Conservation (phyloP, 2,888 invertebrate genomes). For the Dasysyrphus tricinctus region DNA sequence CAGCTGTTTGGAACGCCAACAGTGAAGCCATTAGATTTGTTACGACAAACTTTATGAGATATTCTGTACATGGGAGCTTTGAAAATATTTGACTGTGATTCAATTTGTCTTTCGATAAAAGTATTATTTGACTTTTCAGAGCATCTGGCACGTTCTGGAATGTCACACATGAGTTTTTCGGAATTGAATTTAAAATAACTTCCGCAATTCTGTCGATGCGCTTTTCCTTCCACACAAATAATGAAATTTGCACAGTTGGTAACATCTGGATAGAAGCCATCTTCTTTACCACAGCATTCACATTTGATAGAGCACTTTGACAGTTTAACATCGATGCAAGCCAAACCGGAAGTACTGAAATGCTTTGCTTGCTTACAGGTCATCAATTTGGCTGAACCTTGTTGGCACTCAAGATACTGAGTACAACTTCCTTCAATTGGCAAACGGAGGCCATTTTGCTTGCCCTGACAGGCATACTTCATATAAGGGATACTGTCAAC, state of each 20-base stretch:
- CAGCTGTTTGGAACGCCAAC: constrained; percentile 44
- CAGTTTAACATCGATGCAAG: constrained; percentile 51
- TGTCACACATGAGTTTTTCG: constrained; percentile 43
- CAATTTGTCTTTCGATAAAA: neutral
- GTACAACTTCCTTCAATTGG: constrained; percentile 64
- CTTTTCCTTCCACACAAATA: constrained; percentile 36
- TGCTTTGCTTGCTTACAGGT: constrained; percentile 47
- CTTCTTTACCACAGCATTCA: constrained; percentile 45
- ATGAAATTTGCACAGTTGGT: constrained; percentile 34
- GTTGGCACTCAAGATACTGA: constrained; percentile 49
- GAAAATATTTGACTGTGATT: neutral
- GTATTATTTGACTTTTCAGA: neutral
- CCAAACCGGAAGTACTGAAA: constrained; percentile 48
- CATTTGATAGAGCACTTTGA: constrained; percentile 50
- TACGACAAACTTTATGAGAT: constrained; percentile 44
- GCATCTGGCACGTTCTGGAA: constrained; percentile 55
- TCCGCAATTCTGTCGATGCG: constrained; percentile 43
- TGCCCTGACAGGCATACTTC: constrained; percentile 52
- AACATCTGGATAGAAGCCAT: constrained; percentile 54
- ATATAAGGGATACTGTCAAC: constrained; percentile 43
- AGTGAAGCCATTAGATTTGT: constrained; percentile 10
- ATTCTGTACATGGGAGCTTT: constrained; percentile 35
- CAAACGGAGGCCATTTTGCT: constrained; percentile 51
- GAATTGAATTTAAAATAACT: constrained; percentile 46
- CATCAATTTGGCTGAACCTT: constrained; percentile 22